Evolutionary conservation across 2,797 vertebrate genomes (phyloP).

Genomic region (Aulostomus chinensis): DNA sequence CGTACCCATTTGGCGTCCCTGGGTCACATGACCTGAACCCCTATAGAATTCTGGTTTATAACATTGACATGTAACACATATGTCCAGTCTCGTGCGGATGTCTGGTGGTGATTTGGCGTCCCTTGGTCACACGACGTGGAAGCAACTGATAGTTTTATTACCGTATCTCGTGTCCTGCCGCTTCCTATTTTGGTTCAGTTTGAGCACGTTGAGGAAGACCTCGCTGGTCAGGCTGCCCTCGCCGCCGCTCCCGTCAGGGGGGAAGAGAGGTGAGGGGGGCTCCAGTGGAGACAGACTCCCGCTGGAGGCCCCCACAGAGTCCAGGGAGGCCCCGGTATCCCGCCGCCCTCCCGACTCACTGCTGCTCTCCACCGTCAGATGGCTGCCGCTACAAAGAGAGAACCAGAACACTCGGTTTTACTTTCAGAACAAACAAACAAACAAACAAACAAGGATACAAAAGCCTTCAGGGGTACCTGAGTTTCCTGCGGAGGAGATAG

Average conservation of each 20-base stretch:
- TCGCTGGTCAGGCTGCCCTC: constrained; percentile 76
- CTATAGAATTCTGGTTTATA: no score
- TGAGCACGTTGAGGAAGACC: constrained; percentile 79
- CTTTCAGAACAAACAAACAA: no score
- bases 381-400: constrained; percentile 50
- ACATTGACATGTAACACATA: no score
- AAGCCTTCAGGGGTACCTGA: no score
- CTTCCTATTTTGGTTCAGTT: constrained; percentile 76
- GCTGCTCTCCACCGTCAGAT: constrained; percentile 48
- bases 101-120: no score
- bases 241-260: constrained; percentile 35
- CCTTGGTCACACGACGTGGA: background rate
- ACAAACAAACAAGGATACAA: no score
- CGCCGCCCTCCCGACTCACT: constrained; percentile 54
- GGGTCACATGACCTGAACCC: no score
- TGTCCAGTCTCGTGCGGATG: no score
- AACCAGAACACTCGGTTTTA: no score
- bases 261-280: constrained; percentile 68
- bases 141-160: background rate
- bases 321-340: constrained; percentile 73
- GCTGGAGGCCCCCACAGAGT: constrained; percentile 74
- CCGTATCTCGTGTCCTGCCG: constrained; percentile 62
- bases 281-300: constrained; percentile 74
- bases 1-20: no score
- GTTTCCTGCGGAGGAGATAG: constrained; percentile 89